Evolutionary conservation across 2,888 invertebrate genomes (phyloP), one percentile per base, ranked within the genome.

Genomic region (Adineta ricciae): DNA sequence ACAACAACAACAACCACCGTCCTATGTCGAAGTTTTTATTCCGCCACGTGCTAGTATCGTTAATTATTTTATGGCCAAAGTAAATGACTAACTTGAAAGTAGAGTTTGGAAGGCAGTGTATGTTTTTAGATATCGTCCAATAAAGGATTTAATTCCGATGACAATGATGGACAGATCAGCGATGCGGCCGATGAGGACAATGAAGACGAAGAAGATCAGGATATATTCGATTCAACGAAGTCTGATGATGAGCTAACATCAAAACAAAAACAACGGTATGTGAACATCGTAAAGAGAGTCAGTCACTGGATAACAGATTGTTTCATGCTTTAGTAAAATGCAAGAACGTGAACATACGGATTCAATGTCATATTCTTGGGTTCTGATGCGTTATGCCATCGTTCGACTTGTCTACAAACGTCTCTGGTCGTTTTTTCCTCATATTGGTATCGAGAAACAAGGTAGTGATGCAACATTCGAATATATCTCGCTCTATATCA

Each of bases 1-100:
- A 49, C 72, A 19, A 32, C 83, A 46, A 46, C 46, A 46, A 46
- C 46, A 72, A 83, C 83, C 41, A 87, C 88, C 89, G 82, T 89
- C 89, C 0, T 96, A 95, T 89, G 92, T 96, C 86, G 97, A 98
- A 90, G 96, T 96, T 89, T 99, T 99, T 91, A 94, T 98, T 49
- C 95, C 98, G 7, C 99, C 99, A 0, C 94, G 95, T 89, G 95
- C 95, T 93, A 97, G 97, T 88, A 96, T 99, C 93, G 93, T 98
- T 87, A 96, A 96, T 0, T 96, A 95, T 91, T 93, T 98, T 88
- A 93, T 98, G 87, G 94, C 95, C 87, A 97, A 95, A 91, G 95
- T 95, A 87, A 88, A 89, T 83, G 87, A 27, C n/a, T 84, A 84
- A 5, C 1, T 73, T 41, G 49, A 78, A 11, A 64, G 24, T 72